phyloP scores from a whole-genome alignment of 2,113 vertebrate genomes.

The Cyphomyrus plagiostoma region DNA sequence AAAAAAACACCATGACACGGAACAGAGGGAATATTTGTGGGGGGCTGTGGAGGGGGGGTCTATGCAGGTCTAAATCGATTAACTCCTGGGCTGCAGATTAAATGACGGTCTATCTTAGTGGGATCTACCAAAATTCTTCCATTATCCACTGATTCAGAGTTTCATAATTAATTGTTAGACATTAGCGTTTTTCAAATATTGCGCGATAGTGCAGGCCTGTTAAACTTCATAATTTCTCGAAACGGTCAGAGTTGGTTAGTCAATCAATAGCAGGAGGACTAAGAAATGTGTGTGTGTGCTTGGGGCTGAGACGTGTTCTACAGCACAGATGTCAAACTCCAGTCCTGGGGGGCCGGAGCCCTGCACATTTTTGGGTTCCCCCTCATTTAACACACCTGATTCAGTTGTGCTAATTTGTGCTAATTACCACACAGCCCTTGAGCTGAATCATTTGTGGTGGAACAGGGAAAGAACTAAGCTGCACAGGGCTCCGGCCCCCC shows the following conservation, averaged over 20 bases:
- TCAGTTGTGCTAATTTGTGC: too few relatives aligned
- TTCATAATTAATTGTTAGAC: constrained; percentile 39
- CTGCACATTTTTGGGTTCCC: too few relatives aligned
- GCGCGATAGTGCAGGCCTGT: background rate
- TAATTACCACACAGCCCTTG: too few relatives aligned
- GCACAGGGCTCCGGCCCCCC: too few relatives aligned
- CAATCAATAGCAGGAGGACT: background rate
- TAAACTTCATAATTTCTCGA: background rate
- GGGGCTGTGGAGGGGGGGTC: constrained; percentile 21
- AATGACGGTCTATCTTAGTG: constrained; percentile 40
- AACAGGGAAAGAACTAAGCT: too few relatives aligned
- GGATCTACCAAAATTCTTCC: constrained; percentile 32
- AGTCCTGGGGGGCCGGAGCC: too few relatives aligned
- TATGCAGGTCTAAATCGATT: constrained; percentile 41
- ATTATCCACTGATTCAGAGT: constrained; percentile 35
- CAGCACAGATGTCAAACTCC: too few relatives aligned
- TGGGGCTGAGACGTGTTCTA: background rate
- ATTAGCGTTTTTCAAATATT: constrained; percentile 35
- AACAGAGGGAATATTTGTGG: constrained; percentile 6
- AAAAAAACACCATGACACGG: background rate
- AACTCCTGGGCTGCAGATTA: constrained; percentile 42
- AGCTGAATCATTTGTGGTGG: too few relatives aligned
- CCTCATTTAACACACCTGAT: too few relatives aligned
- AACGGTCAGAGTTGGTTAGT: background rate
- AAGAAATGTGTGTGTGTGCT: background rate